Conservation (phyloP, 2,113 vertebrate genomes). For the Rousettus leschenaultii region DNA sequence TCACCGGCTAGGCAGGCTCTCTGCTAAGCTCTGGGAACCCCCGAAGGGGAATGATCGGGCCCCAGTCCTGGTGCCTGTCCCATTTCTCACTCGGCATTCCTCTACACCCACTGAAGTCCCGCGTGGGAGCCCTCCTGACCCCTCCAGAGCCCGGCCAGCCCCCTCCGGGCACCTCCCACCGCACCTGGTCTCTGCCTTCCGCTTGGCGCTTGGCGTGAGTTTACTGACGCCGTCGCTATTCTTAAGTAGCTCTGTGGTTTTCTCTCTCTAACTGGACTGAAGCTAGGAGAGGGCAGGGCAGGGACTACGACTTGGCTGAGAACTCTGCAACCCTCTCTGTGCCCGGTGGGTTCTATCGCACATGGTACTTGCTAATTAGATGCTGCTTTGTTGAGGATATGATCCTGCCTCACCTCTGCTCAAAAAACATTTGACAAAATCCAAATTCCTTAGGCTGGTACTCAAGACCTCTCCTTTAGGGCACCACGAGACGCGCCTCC, state of each 20-base stretch:
- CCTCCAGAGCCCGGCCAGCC: neutral
- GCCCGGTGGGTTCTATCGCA: neutral
- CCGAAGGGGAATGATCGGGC: neutral
- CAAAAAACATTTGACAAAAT: neutral
- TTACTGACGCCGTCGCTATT: neutral
- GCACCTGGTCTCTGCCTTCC: neutral
- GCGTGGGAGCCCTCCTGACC: rapidly evolving
- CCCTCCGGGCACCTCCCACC: rapidly evolving
- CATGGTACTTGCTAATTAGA: neutral
- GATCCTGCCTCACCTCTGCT: neutral
- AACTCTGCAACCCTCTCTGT: neutral
- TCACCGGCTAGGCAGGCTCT: neutral
- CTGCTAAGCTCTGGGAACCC: neutral
- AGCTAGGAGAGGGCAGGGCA: neutral
- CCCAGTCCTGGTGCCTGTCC: neutral
- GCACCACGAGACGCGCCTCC: neutral
- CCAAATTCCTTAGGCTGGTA: neutral
- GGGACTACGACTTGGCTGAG: neutral
- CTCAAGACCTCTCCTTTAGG: neutral
- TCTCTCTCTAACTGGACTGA: neutral
- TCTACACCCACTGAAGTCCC: neutral
- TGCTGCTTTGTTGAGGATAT: neutral
- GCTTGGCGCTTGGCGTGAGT: neutral
- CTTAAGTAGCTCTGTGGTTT: neutral
- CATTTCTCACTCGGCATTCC: neutral